These are phyloP conservation scores for Prorops nasuta DNA, from an alignment of 1,140 invertebrate genomes.

Conservation along the genomic window DNA sequence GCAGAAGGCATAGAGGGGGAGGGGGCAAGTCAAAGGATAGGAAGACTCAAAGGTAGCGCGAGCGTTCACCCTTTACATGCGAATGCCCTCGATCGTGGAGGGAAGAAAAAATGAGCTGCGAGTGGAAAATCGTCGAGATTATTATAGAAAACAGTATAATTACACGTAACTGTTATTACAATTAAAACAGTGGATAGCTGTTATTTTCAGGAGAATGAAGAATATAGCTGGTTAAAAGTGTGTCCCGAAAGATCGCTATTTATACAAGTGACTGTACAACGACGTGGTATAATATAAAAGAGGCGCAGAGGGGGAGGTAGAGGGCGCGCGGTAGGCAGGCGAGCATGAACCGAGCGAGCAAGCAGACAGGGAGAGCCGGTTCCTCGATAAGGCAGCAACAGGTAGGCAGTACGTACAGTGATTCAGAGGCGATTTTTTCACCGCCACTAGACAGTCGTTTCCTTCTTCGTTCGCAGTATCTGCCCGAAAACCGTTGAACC, in stretches of 20 bases:
- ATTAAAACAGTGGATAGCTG: too few relatives aligned
- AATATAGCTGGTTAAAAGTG: too few relatives aligned
- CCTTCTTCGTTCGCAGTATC: slow-evolving; percentile 30
- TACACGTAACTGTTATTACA: too few relatives aligned
- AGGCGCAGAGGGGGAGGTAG: not conserved
- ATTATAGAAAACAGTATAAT: too few relatives aligned
- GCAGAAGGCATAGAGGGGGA: not conserved
- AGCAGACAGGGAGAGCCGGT: slow-evolving; percentile 31
- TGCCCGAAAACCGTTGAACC: too few relatives aligned
- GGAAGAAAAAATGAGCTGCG: not conserved
- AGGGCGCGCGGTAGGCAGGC: not conserved
- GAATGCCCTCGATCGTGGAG: slow-evolving; percentile 4
- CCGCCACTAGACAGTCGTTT: slow-evolving; percentile 39
- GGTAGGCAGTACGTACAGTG: slow-evolving; percentile 40
- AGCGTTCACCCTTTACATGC: too few relatives aligned
- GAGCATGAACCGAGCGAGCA: not conserved
- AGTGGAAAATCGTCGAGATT: slow-evolving; percentile 17
- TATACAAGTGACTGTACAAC: too few relatives aligned
- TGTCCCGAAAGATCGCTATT: too few relatives aligned
- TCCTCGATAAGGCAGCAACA: slow-evolving; percentile 48
- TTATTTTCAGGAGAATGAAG: too few relatives aligned
- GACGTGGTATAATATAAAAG: too few relatives aligned
- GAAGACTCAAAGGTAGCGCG: not conserved
- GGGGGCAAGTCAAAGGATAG: not conserved
- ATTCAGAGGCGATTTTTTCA: slow-evolving; percentile 47